phyloP scores from a whole-genome alignment of 1,140 invertebrate genomes.

The Sminthurides bifidus region DNA sequence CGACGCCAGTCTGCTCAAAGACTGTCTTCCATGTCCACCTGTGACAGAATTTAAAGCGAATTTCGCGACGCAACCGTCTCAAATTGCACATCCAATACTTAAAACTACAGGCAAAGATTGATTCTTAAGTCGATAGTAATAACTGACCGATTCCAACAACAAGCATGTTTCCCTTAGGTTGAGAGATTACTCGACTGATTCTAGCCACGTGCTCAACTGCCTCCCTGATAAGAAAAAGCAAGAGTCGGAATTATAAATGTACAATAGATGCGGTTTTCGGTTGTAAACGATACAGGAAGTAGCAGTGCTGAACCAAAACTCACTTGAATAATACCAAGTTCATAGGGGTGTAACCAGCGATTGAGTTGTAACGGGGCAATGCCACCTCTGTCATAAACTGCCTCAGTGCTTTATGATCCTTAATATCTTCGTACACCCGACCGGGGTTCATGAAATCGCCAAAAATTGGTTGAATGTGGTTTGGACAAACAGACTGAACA shows the following conservation, averaged over 20 bases:
- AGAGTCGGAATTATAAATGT: neutral
- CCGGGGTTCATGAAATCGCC: conserved; percentile 63
- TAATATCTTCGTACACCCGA: conserved; percentile 62
- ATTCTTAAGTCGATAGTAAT: neutral
- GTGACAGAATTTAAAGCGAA: conserved; percentile 3
- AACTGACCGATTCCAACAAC: conserved; percentile 60
- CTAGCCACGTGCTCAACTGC: conserved; percentile 71
- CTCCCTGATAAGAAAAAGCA: conserved; percentile 49
- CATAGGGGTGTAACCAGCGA: conserved; percentile 58
- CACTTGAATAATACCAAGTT: conserved; percentile 57
- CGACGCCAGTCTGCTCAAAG: conserved; percentile 56
- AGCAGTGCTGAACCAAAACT: neutral
- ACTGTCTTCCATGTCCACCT: conserved; percentile 75
- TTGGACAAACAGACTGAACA: conserved; percentile 63
- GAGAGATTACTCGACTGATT: conserved; percentile 66
- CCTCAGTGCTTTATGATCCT: conserved; percentile 47
- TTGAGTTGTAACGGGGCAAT: conserved; percentile 66
- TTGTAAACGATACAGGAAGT: neutral
- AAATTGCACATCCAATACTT: neutral
- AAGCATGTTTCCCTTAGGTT: conserved; percentile 67
- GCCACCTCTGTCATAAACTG: conserved; percentile 49
- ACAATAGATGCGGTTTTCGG: neutral
- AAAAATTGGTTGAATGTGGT: conserved; percentile 59
- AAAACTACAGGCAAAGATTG: neutral
- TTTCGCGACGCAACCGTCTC: neutral